Evolutionary conservation across 2,113 vertebrate genomes (phyloP), one percentile per base, ranked within the genome.

Genomic region (Cyanoderma ruficeps): DNA sequence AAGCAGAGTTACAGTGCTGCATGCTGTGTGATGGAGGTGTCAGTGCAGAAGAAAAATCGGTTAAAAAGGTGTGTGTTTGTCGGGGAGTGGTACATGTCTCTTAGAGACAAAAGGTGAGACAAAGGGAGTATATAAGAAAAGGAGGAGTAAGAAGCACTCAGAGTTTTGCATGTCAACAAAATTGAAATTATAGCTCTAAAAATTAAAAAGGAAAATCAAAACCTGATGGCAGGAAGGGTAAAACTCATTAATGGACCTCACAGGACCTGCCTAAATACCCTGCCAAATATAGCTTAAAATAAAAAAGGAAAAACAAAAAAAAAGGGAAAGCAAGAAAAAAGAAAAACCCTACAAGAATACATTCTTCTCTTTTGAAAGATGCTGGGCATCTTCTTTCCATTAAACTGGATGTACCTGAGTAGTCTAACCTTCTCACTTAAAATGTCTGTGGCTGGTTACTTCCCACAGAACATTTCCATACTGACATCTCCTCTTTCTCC

Each of bases 261-360:
- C 5, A 74, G 52, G 64, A 85, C 37, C 22, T 67, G 13, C 17
- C 13, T 50, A 28, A 56, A 3, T 0, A 0, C 14, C 21, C 5
- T 12, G 10, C 1, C 33, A 87, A 72, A 50, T 11, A 68, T 11
- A 15, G 6, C 15, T 70, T 78, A 50, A 47, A 80, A 3, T 5
- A 42, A 67, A 44, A 7, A n/a, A n/a, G n/a, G n/a, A n/a, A n/a
- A n/a, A n/a, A n/a, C n/a, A n/a, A n/a, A n/a, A n/a, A n/a, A n/a
- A n/a, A n/a, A n/a, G n/a, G n/a, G n/a, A n/a, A n/a, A n/a, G n/a
- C n/a, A n/a, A n/a, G n/a, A n/a, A n/a, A n/a, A n/a, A n/a, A n/a
- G n/a, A n/a, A n/a, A 37, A 37, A 25, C 5, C 0, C 2, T 19
- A 23, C 11, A 77, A 42, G 60, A 37, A 15, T 44, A 4, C 4